Base-by-base conservation (phyloP, 2,113 vertebrate species). In the Aptenodytes forsteri region DNA sequence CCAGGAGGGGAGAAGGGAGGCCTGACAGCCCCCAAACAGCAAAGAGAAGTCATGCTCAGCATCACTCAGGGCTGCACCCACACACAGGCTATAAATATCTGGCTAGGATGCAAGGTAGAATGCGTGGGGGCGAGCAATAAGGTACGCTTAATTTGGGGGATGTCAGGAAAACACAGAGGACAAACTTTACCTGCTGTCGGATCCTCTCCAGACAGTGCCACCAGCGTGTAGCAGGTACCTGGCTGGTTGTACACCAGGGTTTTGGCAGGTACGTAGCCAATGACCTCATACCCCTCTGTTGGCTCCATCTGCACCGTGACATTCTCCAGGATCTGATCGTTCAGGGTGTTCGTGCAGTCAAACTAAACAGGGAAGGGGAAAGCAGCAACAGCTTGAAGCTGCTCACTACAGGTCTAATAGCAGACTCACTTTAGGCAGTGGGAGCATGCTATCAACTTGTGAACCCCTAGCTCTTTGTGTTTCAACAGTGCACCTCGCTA, bases 251-350 rank as follows among this genome's bases (percentile, higher is more conserved):
- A 99, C 59, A 98, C 96, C 81, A 99, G 96, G 92, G 93, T 98
- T 89, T 98, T 98, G 83, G 98, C 98, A 64, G 98, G 98, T 64
- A 98, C 58, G 0, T 95, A 98, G 36, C 98, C 98, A 49, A 98
- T 96, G 47, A 99, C 98, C 91, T 98, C 98, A 75, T 98, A 99
- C 13, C 98, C 98, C 95, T 99, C 98, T 2, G 98, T 98, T 46
- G 98, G 98, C 81, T 99, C 98, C 98, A 99, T 98, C 90, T 98
- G 98, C 83, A 99, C 98, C 0, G 98, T 98, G 87, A 99, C 98
- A 26, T 98, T 98, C 94, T 98, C 98, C 97, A 99, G 91, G 29
- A 98, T 98, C 96, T 98, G 98, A 93, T 99, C 98, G 0, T 98
- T 99, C 90, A 99, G 97, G 4, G 98, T 99, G 89, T 99, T 99